Evolutionary conservation across 2,888 invertebrate species (phyloP).

Genomic region (Xestia rhomboidea): DNA sequence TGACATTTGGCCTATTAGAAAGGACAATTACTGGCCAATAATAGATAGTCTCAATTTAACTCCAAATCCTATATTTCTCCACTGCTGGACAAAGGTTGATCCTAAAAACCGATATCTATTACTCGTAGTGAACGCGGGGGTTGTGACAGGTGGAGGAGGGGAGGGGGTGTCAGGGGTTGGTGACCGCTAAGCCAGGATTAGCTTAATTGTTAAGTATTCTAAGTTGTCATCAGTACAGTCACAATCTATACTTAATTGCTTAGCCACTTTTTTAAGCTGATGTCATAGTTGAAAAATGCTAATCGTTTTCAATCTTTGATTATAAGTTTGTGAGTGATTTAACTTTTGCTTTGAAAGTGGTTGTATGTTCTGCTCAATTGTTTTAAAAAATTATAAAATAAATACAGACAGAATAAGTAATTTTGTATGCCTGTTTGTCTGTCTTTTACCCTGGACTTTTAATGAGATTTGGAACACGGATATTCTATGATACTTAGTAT

Average conservation of each 20-base stretch:
- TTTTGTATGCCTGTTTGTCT: neutral
- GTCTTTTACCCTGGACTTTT: neutral
- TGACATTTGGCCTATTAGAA: neutral
- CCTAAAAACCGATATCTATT: conserved; percentile 37
- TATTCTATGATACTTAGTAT: neutral
- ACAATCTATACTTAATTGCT: conserved; percentile 38
- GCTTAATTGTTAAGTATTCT: conserved; percentile 51
- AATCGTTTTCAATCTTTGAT: neutral
- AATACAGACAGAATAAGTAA: neutral
- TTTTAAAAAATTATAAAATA: neutral
- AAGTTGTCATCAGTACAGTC: conserved; percentile 3
- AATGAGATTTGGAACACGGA: neutral
- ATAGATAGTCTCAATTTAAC: neutral
- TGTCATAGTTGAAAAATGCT: conserved; percentile 23
- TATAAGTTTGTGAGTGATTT: neutral
- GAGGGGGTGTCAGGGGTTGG: conserved; percentile 7
- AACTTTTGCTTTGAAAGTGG: neutral
- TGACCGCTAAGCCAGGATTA: conserved; percentile 55
- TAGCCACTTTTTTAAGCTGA: conserved; percentile 28
- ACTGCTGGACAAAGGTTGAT: conserved; percentile 14
- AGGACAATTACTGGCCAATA: neutral
- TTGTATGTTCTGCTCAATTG: neutral
- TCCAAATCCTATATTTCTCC: neutral
- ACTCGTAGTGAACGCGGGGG: neutral
- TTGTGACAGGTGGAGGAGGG: neutral